A percentile compares a stretch with the other conserved stretches of the same genome.
Conservation (phyloP, 1,140 invertebrate species). For the Diachasma alloeum region DNA sequence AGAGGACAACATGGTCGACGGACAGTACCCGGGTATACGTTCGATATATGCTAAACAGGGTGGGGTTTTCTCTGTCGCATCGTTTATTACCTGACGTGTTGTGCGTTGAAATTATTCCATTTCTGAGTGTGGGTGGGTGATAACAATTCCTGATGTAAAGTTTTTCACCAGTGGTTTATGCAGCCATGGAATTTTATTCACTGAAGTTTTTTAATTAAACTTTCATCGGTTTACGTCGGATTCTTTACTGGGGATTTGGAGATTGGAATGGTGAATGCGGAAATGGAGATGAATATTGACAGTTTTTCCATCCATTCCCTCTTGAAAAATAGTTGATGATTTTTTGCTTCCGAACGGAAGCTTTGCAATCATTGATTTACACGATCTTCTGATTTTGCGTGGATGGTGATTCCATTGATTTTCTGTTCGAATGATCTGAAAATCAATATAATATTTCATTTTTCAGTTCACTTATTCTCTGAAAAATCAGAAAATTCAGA, state of each 20-base stretch:
- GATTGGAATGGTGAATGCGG: too few species aligned
- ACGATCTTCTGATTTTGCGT: too few species aligned
- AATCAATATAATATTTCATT: too few species aligned
- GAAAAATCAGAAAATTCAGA: too few species aligned
- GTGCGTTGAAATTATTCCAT: conserved; percentile 8
- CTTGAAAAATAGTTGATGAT: too few species aligned
- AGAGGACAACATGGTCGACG: conserved; percentile 29
- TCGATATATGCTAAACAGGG: conserved; percentile 52
- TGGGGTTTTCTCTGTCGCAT: conserved; percentile 19
- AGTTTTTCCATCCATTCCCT: too few species aligned
- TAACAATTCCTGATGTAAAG: not conserved
- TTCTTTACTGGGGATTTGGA: not conserved
- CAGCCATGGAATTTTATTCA: not conserved
- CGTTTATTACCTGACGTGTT: conserved; percentile 25
- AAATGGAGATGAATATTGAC: too few species aligned
- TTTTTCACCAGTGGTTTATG: not conserved
- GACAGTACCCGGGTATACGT: conserved; percentile 23
- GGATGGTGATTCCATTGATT: too few species aligned
- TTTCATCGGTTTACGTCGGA: not conserved
- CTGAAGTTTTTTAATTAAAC: not conserved
- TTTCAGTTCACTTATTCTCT: too few species aligned
- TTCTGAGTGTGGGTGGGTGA: conserved; percentile 19
- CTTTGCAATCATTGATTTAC: too few species aligned
- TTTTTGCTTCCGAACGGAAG: too few species aligned
- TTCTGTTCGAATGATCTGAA: too few species aligned